These are phyloP conservation scores for Hylyphantes graminicola DNA, from an alignment of 1,140 invertebrate species.

Conservation along the genomic window DNA sequence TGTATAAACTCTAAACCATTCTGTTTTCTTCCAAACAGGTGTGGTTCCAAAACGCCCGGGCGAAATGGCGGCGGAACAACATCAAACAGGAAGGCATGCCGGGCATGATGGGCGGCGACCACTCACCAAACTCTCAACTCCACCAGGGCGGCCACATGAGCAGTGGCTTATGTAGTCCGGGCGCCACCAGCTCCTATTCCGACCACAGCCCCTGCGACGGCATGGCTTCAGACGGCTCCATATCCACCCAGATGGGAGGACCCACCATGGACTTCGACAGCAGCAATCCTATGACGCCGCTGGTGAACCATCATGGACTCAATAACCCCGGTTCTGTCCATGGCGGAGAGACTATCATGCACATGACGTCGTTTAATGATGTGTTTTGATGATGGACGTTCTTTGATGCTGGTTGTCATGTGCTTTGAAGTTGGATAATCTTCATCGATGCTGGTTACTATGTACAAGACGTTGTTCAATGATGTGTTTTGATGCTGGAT, in stretches of 20 bases:
- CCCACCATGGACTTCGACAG: slow-evolving; percentile 55
- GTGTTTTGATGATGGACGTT: slow-evolving; percentile 41
- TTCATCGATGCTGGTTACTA: too few relatives aligned
- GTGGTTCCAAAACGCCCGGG: slow-evolving; percentile 98
- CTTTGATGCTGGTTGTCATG: too few relatives aligned
- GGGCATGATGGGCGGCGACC: slow-evolving; percentile 47
- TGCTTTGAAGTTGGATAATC: too few relatives aligned
- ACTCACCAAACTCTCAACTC: slow-evolving; percentile 34
- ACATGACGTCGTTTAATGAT: slow-evolving; percentile 59
- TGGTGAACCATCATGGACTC: slow-evolving; percentile 42
- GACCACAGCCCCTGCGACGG: slow-evolving; percentile 59
- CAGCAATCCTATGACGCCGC: slow-evolving; percentile 47
- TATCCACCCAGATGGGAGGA: slow-evolving; percentile 34
- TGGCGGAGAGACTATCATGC: slow-evolving; percentile 32
- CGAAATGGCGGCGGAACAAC: slow-evolving; percentile 92
- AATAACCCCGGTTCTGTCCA: slow-evolving; percentile 15
- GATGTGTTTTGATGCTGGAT: too few relatives aligned
- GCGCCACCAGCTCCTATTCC: slow-evolving; percentile 61
- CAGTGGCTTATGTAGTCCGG: slow-evolving; percentile 52
- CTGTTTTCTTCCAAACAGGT: slow-evolving; percentile 76
- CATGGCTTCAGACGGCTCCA: slow-evolving; percentile 19
- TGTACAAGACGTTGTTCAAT: too few relatives aligned
- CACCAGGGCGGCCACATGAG: slow-evolving; percentile 13
- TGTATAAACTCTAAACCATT: background rate
- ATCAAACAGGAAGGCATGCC: slow-evolving; percentile 72